Evolutionary conservation across 1,140 invertebrate genomes (phyloP).

Genomic region (Oppia nitens): DNA sequence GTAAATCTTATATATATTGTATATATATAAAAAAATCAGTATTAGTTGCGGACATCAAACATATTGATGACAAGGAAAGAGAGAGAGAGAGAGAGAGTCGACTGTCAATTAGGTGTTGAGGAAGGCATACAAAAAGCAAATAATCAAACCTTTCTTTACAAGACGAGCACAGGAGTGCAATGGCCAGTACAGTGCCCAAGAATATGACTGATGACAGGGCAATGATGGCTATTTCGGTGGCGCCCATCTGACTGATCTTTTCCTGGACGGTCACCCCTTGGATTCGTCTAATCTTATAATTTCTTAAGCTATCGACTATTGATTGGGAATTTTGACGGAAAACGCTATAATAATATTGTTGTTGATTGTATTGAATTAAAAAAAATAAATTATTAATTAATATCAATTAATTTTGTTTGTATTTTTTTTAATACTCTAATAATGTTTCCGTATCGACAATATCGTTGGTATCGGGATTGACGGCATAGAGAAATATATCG

Average conservation of each 20-base stretch:
- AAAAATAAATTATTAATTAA: too few relatives aligned
- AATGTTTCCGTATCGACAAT: constrained; percentile 59
- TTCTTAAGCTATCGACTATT: constrained; percentile 39
- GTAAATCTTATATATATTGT: too few relatives aligned
- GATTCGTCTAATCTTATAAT: constrained; percentile 34
- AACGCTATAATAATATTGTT: constrained; percentile 31
- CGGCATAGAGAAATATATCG: constrained; percentile 63
- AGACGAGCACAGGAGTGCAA: constrained; percentile 28
- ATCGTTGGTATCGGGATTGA: constrained; percentile 56
- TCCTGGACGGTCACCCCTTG: constrained; percentile 26
- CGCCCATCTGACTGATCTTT: constrained; percentile 41
- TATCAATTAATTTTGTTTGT: too few relatives aligned
- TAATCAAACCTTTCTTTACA: constrained; percentile 23
- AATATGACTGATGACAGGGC: constrained; percentile 57
- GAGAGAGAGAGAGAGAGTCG: too few relatives aligned
- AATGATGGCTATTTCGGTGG: constrained; percentile 57
- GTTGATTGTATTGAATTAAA: background rate
- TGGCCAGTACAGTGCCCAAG: constrained; percentile 52
- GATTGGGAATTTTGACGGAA: constrained; percentile 36
- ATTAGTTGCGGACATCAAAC: too few relatives aligned
- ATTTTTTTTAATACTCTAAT: constrained; percentile 49
- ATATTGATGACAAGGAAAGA: too few relatives aligned
- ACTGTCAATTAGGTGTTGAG: too few relatives aligned
- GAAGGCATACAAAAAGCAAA: too few relatives aligned
- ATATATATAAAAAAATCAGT: too few relatives aligned